Base-by-base conservation (phyloP, 2,113 vertebrate species). In the Gobio gobio region DNA sequence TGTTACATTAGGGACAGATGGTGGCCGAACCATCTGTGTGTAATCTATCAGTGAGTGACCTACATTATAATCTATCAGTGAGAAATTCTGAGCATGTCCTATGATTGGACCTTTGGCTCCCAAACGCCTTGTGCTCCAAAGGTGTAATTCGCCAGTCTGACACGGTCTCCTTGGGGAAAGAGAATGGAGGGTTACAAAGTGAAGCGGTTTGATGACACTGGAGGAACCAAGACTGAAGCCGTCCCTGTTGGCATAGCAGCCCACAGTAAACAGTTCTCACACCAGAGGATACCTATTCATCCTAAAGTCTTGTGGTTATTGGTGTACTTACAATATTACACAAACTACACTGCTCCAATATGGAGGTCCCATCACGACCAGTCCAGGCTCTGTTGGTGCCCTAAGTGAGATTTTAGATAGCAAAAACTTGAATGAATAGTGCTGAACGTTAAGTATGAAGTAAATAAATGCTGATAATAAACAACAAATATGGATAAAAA, bases 61-160 rank as follows among this genome's bases (percentile, higher is more conserved):
- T 81, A 75, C n/a, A 36, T 70, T 8, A 36, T 76, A 90, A 89
- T 90, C 80, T 82, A 85, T 89, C 74, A 76, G 56, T 16, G 72
- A 79, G 36, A 75, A 59, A 24, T 40, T 45, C 73, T 78, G 64
- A 78, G 73, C 75, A 47, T 18, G 49, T 29, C 26, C 20, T 59
- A 1, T 3, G 5, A 51, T n/a, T 81, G 61, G 78, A 81, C 58
- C 58, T 47, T 61, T 18, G 13, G 20, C 54, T n/a, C 54, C 59
- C 78, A 45, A 64, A 63, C 26, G n/a, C 10, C 78, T 66, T n/a
- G 3, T 1, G 24, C 9, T 64, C 43, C 40, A 59, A 22, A 80
- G 43, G 59, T 58, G 63, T 43, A 54, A 56, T 54, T 40, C 0
- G 5, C 24, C 64, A 43, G 64, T 83, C 66, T 58, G 43, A 82